A percentile compares a stretch with the other conserved stretches of the same genome.
phyloP scores from a whole-genome alignment of 64 coral and sea anemone species.

The Dendronephthya gigantea region DNA sequence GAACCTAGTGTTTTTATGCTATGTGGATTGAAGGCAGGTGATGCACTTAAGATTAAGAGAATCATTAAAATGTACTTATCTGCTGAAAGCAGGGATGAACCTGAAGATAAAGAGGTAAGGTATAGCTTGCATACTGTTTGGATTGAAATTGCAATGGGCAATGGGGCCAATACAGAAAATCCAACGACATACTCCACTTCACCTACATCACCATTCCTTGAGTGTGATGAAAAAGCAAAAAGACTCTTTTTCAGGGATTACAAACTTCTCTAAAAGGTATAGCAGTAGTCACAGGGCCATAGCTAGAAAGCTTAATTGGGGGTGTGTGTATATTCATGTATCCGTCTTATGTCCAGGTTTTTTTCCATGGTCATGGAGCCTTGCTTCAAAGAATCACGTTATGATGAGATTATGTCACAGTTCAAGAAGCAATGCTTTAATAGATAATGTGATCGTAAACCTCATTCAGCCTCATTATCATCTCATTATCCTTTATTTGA shows the following conservation, averaged over 20 bases:
- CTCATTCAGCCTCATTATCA: no score
- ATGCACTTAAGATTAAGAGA: slow-evolving; percentile 1
- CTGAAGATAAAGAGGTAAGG: slow-evolving; percentile 18
- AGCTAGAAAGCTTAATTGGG: no score
- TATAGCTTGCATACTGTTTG: not conserved
- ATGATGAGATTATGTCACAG: no score
- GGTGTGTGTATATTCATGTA: no score
- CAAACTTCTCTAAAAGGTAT: not conserved
- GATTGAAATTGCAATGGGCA: not conserved
- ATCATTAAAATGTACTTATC: slow-evolving; percentile 1
- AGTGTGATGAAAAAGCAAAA: not conserved
- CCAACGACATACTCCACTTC: not conserved
- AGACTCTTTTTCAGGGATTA: not conserved
- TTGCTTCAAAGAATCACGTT: no score
- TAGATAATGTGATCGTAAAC: no score
- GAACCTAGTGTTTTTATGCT: slow-evolving; percentile 24
- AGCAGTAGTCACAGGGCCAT: not conserved
- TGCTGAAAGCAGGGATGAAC: slow-evolving; percentile 21
- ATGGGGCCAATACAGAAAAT: not conserved
- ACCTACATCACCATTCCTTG: not conserved
- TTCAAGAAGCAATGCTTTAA: no score
- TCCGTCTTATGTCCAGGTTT: no score
- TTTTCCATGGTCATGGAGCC: no score
- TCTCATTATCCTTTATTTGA: no score
- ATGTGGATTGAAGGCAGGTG: slow-evolving; percentile 22